Evolutionary conservation across 2,888 invertebrate species (phyloP).

Genomic region (Dorcus hopei): DNA sequence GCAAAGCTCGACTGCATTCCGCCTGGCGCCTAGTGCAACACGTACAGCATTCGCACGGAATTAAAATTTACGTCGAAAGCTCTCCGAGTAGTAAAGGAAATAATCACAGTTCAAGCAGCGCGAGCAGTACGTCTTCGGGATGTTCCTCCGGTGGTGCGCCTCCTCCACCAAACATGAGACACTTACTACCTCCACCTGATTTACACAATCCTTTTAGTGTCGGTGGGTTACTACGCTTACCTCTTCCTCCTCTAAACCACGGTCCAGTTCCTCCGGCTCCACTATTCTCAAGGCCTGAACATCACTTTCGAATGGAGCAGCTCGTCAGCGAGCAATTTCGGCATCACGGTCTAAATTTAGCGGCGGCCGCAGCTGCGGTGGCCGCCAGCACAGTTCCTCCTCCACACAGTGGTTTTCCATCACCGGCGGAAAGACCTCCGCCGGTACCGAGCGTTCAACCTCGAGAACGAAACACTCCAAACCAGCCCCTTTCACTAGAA

Average conservation of each 20-base stretch:
- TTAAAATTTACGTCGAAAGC: constrained; percentile 84
- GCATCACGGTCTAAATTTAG: constrained; percentile 73
- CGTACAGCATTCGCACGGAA: constrained; percentile 90
- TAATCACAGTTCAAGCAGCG: constrained; percentile 28
- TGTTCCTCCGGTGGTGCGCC: constrained; percentile 53
- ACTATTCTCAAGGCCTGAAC: constrained; percentile 74
- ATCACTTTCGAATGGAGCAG: constrained; percentile 80
- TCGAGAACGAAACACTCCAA: constrained; percentile 52
- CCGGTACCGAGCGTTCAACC: constrained; percentile 53
- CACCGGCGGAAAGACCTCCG: constrained; percentile 58
- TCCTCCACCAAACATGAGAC: constrained; percentile 60
- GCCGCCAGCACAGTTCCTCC: constrained; percentile 63
- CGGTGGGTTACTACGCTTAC: constrained; percentile 70
- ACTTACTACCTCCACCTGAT: constrained; percentile 68
- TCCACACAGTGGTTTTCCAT: constrained; percentile 61
- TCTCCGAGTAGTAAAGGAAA: constrained; percentile 43
- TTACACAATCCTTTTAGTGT: constrained; percentile 75
- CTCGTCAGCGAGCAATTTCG: constrained; percentile 79
- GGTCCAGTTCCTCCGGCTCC: constrained; percentile 71
- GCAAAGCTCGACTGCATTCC: constrained; percentile 87
- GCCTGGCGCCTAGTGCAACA: constrained; percentile 95
- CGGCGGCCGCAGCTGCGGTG: constrained; percentile 67
- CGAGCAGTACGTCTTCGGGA: constrained; percentile 50
- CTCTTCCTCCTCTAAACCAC: constrained; percentile 67
- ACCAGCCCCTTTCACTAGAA: constrained; percentile 71